A percentile compares a stretch with the other conserved stretches of the same genome.
These are phyloP conservation scores for Nothobranchius furzeri DNA, from an alignment of 2,113 vertebrate genomes.

Conservation along the genomic window DNA sequence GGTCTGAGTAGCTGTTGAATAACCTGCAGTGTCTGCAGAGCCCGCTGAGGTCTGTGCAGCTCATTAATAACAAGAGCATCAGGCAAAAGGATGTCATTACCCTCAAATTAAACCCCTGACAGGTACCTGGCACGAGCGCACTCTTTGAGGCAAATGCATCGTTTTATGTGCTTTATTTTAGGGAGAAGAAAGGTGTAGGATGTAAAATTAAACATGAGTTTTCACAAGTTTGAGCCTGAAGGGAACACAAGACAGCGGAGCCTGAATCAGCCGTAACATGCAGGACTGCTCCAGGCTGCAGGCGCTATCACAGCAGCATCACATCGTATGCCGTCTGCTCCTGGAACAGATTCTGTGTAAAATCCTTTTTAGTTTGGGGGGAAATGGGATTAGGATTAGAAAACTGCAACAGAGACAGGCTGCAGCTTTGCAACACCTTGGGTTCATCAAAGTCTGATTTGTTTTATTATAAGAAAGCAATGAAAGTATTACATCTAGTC, in stretches of 20 bases:
- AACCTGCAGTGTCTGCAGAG: constrained; percentile 26
- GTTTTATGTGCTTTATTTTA: constrained; percentile 40
- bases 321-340: constrained; percentile 15
- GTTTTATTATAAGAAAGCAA: not conserved
- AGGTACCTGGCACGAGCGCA: constrained; percentile 28
- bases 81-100: constrained; percentile 47
- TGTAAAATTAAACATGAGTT: constrained; percentile 43
- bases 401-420: constrained; percentile 6
- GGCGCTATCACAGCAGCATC: constrained; percentile 29
- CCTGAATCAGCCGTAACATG: constrained; percentile 31
- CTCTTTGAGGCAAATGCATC: constrained; percentile 34
- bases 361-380: constrained; percentile 10
- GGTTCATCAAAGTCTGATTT: not conserved
- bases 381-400: constrained; percentile 7
- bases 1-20: constrained; percentile 26
- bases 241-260: constrained; percentile 33
- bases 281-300: constrained; percentile 9
- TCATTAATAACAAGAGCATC: constrained; percentile 55
- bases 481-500: not conserved
- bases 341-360: constrained; percentile 12
- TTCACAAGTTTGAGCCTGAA: constrained; percentile 28
- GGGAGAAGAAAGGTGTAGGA: constrained; percentile 1
- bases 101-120: constrained; percentile 56
- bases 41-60: constrained; percentile 18
- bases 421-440: constrained; percentile 1